These are phyloP conservation scores for Typhlichthys subterraneus DNA, from an alignment of 2,797 vertebrate species.

Conservation along the genomic window DNA sequence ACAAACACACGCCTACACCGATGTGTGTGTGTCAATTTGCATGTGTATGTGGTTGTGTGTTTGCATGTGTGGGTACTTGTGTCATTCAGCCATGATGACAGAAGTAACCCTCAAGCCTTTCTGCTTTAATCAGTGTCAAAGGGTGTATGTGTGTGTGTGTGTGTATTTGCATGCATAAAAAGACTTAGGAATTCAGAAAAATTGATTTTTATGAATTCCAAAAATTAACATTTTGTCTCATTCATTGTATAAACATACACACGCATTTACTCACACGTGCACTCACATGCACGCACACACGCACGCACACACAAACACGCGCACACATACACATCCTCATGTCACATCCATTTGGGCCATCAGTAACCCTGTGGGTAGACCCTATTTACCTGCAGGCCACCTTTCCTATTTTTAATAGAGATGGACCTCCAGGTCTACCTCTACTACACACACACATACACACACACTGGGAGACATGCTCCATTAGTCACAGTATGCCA, in stretches of 20 bases:
- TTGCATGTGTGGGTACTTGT: conserved; percentile 14
- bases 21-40: not conserved
- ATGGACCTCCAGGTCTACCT: not conserved
- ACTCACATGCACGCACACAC: not conserved
- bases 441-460: conserved; percentile 9
- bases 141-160: conserved; percentile 2
- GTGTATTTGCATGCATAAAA: not conserved
- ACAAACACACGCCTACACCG: not conserved
- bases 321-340: conserved; percentile 10
- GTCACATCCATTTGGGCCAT: conserved; percentile 59
- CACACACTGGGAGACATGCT: not conserved
- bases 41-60: conserved; percentile 4
- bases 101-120: conserved; percentile 36
- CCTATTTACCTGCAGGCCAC: conserved; percentile 42
- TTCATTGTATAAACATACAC: not conserved
- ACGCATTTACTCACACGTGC: not conserved
- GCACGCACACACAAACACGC: conserved; percentile 5
- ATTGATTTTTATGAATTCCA: no score
- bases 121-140: conserved; percentile 9
- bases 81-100: conserved; percentile 30
- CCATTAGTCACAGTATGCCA: conserved; percentile 6
- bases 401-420: conserved; percentile 35
- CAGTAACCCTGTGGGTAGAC: conserved; percentile 42
- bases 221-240: no score
- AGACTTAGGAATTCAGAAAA: not conserved